These are phyloP conservation scores for Enhydra lutris DNA, from an alignment of 2,113 vertebrate species.

Conservation along the genomic window DNA sequence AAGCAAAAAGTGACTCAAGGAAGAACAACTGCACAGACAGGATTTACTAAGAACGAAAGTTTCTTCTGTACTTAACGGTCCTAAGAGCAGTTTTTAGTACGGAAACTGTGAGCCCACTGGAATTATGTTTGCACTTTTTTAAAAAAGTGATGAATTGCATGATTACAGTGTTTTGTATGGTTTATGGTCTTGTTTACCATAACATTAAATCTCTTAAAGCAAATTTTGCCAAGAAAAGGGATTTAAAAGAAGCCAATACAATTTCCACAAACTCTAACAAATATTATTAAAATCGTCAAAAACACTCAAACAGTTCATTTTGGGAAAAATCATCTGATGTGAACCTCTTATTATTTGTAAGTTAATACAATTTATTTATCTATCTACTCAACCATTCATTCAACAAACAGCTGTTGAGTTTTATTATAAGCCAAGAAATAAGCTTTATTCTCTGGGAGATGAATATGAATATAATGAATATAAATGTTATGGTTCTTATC, in stretches of 20 bases:
- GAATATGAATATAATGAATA: slow-evolving; percentile 67
- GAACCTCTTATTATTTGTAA: slow-evolving; percentile 62
- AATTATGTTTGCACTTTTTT: slow-evolving; percentile 72
- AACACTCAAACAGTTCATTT: slow-evolving; percentile 41
- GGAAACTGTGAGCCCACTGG: slow-evolving; percentile 47
- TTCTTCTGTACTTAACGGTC: background rate
- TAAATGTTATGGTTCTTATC: slow-evolving; percentile 49
- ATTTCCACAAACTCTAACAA: slow-evolving; percentile 42
- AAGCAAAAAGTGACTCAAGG: slow-evolving; percentile 29
- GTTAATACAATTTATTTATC: slow-evolving; percentile 71
- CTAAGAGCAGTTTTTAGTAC: slow-evolving; percentile 47
- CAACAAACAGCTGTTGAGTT: slow-evolving; percentile 70
- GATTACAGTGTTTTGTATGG: slow-evolving; percentile 66
- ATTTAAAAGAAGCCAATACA: slow-evolving; percentile 49
- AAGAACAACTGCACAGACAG: slow-evolving; percentile 2
- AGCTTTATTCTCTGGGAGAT: slow-evolving; percentile 55
- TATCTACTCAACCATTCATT: slow-evolving; percentile 64
- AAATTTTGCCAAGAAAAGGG: slow-evolving; percentile 62
- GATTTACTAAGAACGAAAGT: background rate
- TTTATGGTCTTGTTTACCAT: slow-evolving; percentile 75
- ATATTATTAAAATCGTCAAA: slow-evolving; percentile 59
- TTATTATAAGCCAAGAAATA: slow-evolving; percentile 57
- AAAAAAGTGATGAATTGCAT: slow-evolving; percentile 67
- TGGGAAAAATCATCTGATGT: slow-evolving; percentile 42
- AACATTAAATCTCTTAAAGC: slow-evolving; percentile 73